These are phyloP conservation scores for Aurelia sp. DNA, from an alignment of 30 jellyfish, hydroid and myxozoan genomes.

Conservation along the genomic window DNA sequence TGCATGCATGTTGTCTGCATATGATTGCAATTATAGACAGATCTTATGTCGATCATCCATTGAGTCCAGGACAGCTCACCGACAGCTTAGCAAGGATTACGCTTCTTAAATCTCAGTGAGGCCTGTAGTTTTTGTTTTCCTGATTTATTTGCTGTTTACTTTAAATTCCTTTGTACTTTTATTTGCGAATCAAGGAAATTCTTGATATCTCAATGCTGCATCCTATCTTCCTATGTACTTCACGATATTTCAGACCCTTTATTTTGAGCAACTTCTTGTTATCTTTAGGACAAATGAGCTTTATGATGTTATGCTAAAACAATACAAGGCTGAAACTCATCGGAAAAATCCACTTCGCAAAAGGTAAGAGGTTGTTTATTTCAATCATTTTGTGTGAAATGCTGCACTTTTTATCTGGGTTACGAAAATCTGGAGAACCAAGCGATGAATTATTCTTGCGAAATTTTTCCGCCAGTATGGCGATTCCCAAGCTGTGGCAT, in stretches of 20 bases:
- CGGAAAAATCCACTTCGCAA: conserved; percentile 64
- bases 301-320: conserved; percentile 81
- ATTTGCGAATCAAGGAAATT: background rate
- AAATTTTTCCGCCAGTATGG: no score
- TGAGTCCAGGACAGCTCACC: no score
- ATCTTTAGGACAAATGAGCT: conserved; percentile 66
- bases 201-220: no score
- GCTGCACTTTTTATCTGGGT: background rate
- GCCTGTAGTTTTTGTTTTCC: background rate
- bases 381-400: background rate
- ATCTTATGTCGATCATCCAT: no score
- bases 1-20: no score
- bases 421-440: no score
- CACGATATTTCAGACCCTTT: no score
- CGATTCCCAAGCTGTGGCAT: no score
- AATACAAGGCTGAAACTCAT: conserved; percentile 81
- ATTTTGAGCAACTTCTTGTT: background rate
- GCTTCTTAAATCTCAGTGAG: background rate
- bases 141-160: conserved; percentile 28
- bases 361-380: conserved; percentile 51
- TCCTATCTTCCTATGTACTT: no score
- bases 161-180: background rate
- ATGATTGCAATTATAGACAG: no score
- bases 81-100: conserved; percentile 6
- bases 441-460: no score